Percentiles rank a stretch among this genome's conserved stretches.
Evolutionary conservation across 2,797 vertebrate species (phyloP).

Genomic region (Emys orbicularis): DNA sequence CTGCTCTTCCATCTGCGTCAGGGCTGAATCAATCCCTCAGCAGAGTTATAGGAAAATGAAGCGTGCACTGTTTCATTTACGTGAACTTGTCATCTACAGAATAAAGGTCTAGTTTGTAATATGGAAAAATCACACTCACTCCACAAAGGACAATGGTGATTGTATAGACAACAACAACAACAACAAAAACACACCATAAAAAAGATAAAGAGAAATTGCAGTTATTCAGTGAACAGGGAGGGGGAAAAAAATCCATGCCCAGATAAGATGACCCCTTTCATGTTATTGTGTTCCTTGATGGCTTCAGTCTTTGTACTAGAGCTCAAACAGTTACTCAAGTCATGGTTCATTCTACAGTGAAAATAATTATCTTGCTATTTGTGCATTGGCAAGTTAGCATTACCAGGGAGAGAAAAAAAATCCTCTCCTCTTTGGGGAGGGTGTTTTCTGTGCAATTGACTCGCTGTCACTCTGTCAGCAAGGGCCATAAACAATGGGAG

Average conservation of each 20-base stretch:
- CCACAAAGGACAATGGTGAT: background rate
- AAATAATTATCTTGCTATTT: constrained; percentile 1
- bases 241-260: background rate
- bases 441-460: background rate
- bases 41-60: background rate
- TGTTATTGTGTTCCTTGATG: background rate
- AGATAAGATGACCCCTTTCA: constrained; percentile 5
- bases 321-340: background rate
- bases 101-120: background rate
- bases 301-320: background rate
- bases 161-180: background rate
- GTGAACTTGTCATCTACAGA: background rate
- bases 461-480: background rate
- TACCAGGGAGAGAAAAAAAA: background rate
- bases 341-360: background rate
- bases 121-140: background rate
- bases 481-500: background rate
- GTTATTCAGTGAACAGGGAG: constrained; percentile 17
- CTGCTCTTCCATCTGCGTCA: background rate
- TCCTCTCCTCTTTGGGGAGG: background rate
- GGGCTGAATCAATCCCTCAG: background rate
- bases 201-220: constrained; percentile 14
- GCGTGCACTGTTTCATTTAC: background rate
- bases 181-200: background rate
- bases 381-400: background rate